phyloP scores from a whole-genome alignment of 1,140 invertebrate species.

The Tetragnatha versicolor region DNA sequence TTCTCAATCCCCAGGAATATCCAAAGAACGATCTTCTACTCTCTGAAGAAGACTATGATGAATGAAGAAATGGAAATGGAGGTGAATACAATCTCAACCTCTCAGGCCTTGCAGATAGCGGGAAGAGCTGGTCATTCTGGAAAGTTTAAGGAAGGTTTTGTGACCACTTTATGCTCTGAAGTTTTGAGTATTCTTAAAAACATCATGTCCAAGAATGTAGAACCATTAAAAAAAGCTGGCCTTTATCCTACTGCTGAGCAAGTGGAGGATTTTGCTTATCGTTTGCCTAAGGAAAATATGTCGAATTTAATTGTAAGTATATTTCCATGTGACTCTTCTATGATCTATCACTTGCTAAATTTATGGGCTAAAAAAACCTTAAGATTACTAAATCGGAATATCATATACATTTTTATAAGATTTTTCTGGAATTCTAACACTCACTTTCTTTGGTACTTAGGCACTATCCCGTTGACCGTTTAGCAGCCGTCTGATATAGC shows the following conservation, averaged over 20 bases:
- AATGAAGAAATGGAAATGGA: constrained; percentile 93
- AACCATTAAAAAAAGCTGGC: constrained; percentile 80
- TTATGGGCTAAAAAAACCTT: no score
- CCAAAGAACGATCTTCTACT: constrained; percentile 93
- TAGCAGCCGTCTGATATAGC: no score
- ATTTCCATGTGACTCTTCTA: no score
- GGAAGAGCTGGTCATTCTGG: constrained; percentile 92
- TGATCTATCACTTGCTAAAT: no score
- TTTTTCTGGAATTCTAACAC: no score
- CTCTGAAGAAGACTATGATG: constrained; percentile 82
- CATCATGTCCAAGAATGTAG: constrained; percentile 75
- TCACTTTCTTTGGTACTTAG: no score
- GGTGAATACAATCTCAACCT: constrained; percentile 88
- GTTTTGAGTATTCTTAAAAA: constrained; percentile 80
- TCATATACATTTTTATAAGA: no score
- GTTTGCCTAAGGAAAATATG: constrained; percentile 89
- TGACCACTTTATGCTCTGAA: constrained; percentile 84
- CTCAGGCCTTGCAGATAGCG: constrained; percentile 94
- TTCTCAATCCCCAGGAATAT: constrained; percentile 88
- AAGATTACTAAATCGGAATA: no score
- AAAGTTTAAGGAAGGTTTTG: constrained; percentile 89
- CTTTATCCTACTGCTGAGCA: constrained; percentile 97
- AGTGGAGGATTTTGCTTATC: constrained; percentile 97
- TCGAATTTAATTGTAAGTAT: constrained; percentile 88
- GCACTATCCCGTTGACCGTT: no score